Conservation (phyloP, 2,797 vertebrate genomes). For the Anguilla pacifica region DNA sequence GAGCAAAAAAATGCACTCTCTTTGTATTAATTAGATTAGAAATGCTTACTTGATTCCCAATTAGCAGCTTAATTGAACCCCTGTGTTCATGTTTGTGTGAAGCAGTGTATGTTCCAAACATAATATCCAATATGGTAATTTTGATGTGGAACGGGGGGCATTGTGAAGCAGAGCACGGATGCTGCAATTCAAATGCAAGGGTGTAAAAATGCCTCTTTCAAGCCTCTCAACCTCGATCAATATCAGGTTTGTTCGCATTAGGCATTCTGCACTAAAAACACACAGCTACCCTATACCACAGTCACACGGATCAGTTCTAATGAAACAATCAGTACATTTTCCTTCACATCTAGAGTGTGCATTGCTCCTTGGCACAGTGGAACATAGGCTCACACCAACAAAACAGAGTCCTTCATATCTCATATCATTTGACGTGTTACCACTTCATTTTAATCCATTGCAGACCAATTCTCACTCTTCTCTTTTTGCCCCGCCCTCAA, state of each 20-base stretch:
- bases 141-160: constrained; percentile 43
- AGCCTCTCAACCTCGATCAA: not conserved
- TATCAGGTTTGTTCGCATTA: constrained; percentile 8
- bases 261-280: not conserved
- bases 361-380: not conserved
- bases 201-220: constrained; percentile 44
- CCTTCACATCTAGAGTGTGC: not conserved
- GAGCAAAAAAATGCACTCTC: constrained; percentile 51
- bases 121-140: constrained; percentile 66
- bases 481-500: not conserved
- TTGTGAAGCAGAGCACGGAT: constrained; percentile 51
- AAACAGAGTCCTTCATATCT: not conserved
- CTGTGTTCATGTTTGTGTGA: constrained; percentile 60
- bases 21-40: constrained; percentile 71
- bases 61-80: constrained; percentile 73
- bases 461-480: not conserved
- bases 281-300: not conserved
- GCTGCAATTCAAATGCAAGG: constrained; percentile 56
- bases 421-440: not conserved
- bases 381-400: not conserved
- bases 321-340: not conserved
- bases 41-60: constrained; percentile 72
- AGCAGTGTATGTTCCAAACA: constrained; percentile 60
- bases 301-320: not conserved
- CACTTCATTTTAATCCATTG: not conserved